Conservation (phyloP, 2,113 vertebrate species). For the Ramphastos sulfuratus region DNA sequence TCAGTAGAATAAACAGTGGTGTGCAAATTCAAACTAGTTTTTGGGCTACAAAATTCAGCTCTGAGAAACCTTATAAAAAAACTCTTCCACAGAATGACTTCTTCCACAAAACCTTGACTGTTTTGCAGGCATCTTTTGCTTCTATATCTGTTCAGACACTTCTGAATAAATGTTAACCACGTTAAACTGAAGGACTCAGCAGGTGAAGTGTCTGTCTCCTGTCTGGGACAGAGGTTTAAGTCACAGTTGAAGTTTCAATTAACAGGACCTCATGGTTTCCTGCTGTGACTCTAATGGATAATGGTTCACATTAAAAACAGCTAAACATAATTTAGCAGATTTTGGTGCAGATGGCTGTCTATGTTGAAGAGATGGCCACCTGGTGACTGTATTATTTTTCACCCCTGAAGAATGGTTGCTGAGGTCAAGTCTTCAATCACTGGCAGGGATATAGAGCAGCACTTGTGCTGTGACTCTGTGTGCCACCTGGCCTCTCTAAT, state of each 20-base stretch:
- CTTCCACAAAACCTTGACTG: not conserved
- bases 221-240: constrained; percentile 43
- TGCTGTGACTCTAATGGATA: constrained; percentile 59
- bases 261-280: constrained; percentile 46
- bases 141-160: not conserved
- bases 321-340: constrained; percentile 69
- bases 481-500: constrained; percentile 73
- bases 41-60: not conserved
- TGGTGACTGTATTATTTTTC: constrained; percentile 66
- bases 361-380: constrained; percentile 56
- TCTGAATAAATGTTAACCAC: not conserved
- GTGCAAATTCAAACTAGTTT: not conserved
- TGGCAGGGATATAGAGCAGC: constrained; percentile 22
- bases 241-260: constrained; percentile 60
- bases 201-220: constrained; percentile 31
- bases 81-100: not conserved
- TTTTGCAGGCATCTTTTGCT: not conserved
- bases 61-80: not conserved
- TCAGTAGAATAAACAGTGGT: not conserved
- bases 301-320: constrained; percentile 58
- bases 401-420: constrained; percentile 54
- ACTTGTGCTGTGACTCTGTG: constrained; percentile 40
- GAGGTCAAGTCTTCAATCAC: constrained; percentile 61
- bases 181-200: constrained; percentile 7
- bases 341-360: constrained; percentile 54